Conservation (phyloP, 2,888 invertebrate genomes). For the Copidosoma aretas region DNA sequence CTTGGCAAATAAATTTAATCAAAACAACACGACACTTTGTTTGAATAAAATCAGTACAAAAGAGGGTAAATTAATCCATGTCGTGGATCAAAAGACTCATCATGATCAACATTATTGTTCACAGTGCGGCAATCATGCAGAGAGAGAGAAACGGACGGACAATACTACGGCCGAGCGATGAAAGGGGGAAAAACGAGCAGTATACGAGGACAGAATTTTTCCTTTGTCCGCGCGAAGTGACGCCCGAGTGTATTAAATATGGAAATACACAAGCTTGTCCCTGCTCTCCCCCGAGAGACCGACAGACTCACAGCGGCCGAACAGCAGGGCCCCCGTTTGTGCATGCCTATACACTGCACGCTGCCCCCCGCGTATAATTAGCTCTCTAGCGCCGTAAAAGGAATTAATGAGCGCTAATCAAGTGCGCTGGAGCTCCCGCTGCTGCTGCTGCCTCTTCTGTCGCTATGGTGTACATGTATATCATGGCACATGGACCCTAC, state of each 20-base stretch:
- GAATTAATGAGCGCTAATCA: constrained; percentile 37
- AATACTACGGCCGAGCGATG: not conserved
- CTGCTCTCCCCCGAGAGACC: no score
- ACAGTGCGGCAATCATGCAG: not conserved
- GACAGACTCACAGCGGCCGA: no score
- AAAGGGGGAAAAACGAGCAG: not conserved
- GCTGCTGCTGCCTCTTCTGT: no score
- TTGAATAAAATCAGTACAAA: no score
- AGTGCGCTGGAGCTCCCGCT: not conserved
- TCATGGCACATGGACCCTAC: no score
- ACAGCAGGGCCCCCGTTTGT: not conserved
- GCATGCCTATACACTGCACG: not conserved
- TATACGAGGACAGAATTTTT: constrained; percentile 4
- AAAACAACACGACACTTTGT: no score
- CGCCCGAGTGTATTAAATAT: constrained; percentile 12
- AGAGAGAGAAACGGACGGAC: not conserved
- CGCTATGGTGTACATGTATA: no score
- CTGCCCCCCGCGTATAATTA: constrained; percentile 12
- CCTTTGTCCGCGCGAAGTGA: not conserved
- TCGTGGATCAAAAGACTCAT: no score
- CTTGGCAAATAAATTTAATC: no score
- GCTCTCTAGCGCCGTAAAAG: constrained; percentile 26
- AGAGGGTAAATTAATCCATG: no score
- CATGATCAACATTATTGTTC: no score
- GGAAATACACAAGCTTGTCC: constrained; percentile 5